Percentiles rank a stretch among this genome's conserved stretches.
These are phyloP conservation scores for Formicarius rufipectus DNA, from an alignment of 2,113 vertebrate genomes.

Conservation along the genomic window DNA sequence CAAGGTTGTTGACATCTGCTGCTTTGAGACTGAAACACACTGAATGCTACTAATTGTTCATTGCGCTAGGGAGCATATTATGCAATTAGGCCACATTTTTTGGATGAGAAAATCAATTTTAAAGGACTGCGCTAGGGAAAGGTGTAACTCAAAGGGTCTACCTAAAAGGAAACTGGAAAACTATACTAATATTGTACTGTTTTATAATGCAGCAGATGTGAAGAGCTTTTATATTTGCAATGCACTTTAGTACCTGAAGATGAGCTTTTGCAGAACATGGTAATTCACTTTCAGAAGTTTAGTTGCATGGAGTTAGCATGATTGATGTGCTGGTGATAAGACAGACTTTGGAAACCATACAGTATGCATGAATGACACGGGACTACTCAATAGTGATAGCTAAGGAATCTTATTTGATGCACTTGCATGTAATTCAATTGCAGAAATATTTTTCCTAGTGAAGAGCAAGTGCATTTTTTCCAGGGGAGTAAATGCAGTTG, in stretches of 20 bases:
- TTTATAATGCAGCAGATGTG: neutral
- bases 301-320: neutral
- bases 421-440: neutral
- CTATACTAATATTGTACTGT: neutral
- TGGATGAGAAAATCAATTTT: conserved; percentile 55
- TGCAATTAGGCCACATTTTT: conserved; percentile 31
- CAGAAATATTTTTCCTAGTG: neutral
- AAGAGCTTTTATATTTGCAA: neutral
- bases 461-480: neutral
- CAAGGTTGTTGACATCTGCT: conserved; percentile 16
- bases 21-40: neutral
- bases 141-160: neutral
- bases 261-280: neutral
- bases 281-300: neutral
- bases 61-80: neutral
- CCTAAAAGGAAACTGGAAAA: conserved; percentile 4
- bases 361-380: neutral
- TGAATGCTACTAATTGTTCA: conserved; percentile 13
- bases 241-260: neutral
- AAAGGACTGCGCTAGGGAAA: conserved; percentile 20
- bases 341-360: neutral
- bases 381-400: neutral
- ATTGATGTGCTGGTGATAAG: neutral
- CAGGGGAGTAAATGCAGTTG: neutral
- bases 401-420: neutral